These are phyloP conservation scores for Drosophila novamexicana DNA, from an alignment of 1,140 invertebrate species.

Conservation along the genomic window DNA sequence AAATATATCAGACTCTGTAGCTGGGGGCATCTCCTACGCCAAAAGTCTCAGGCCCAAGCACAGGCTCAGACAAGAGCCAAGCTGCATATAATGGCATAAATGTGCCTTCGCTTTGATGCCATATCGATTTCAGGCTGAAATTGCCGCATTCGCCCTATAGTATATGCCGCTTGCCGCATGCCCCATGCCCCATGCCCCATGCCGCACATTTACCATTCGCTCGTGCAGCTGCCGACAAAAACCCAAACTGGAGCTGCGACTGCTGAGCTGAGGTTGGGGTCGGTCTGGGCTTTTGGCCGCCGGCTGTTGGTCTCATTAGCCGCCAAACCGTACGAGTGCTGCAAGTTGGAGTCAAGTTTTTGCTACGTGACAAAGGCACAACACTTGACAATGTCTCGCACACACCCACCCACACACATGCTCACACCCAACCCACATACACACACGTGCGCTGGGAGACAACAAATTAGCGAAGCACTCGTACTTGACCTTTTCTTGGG, in stretches of 20 bases:
- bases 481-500: constrained; percentile 74
- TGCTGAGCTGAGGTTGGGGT: constrained; percentile 6
- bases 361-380: constrained; percentile 78
- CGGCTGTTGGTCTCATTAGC: constrained; percentile 60
- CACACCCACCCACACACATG: constrained; percentile 44
- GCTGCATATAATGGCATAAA: constrained; percentile 79
- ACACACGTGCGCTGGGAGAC: constrained; percentile 27
- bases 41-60: background rate
- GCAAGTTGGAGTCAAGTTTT: constrained; percentile 66
- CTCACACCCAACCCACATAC: constrained; percentile 16
- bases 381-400: constrained; percentile 75
- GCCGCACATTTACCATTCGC: constrained; percentile 19
- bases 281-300: constrained; percentile 60
- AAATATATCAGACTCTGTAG: constrained; percentile 72
- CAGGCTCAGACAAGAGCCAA: background rate
- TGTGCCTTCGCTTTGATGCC: constrained; percentile 75
- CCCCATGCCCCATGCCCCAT: constrained; percentile 6
- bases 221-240: constrained; percentile 33
- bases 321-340: constrained; percentile 41
- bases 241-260: constrained; percentile 22
- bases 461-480: constrained; percentile 73
- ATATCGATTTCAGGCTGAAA: constrained; percentile 79
- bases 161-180: constrained; percentile 17
- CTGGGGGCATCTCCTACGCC: constrained; percentile 50
- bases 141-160: constrained; percentile 74